Evolutionary conservation across 2,888 invertebrate species (phyloP).

Genomic region (Beris chalybata): DNA sequence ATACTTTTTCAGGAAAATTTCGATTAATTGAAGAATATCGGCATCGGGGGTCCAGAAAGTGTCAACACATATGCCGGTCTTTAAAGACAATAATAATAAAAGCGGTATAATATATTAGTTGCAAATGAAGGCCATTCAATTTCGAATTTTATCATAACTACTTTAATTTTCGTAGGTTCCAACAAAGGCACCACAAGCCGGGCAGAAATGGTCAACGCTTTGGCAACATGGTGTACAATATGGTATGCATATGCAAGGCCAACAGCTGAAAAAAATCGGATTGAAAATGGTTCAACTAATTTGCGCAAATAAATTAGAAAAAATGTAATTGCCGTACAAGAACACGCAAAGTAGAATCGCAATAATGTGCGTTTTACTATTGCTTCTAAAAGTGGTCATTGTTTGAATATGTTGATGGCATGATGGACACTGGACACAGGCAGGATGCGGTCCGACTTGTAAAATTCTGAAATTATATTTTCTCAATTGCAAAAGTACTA

Average conservation of each 20-base stretch:
- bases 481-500: no score
- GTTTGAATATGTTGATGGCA: not conserved
- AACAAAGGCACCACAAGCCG: constrained; percentile 61
- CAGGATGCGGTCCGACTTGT: not conserved
- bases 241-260: constrained; percentile 63
- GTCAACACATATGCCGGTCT: no score
- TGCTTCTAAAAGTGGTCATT: no score
- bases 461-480: no score
- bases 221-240: constrained; percentile 63
- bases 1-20: no score
- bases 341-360: not conserved
- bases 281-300: not conserved
- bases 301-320: no score
- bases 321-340: no score
- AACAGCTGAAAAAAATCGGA: constrained; percentile 48
- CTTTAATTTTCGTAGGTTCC: constrained; percentile 54
- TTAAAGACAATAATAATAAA: no score
- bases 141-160: not conserved
- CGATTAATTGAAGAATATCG: no score
- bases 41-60: no score
- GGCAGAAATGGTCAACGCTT: constrained; percentile 63
- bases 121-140: no score
- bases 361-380: not conserved
- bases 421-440: not conserved
- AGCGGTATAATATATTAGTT: no score